Conservation (phyloP, 2,888 invertebrate genomes). For the Alitta virens region DNA sequence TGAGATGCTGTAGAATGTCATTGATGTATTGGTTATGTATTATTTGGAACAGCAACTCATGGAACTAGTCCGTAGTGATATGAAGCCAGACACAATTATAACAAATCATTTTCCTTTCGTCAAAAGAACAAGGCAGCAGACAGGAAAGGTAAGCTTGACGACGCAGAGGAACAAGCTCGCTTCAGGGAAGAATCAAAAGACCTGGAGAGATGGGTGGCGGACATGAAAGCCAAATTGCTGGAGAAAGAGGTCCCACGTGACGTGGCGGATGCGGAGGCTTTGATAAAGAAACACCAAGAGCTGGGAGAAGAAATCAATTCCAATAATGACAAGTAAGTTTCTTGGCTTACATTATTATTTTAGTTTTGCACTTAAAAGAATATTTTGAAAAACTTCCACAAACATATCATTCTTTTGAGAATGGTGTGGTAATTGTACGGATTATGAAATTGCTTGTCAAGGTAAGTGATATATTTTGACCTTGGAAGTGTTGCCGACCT, state of each 20-base stretch:
- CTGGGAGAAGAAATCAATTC: constrained; percentile 85
- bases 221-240: constrained; percentile 42
- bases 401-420: too few relatives aligned
- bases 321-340: constrained; percentile 76
- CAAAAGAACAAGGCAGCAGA: constrained; percentile 81
- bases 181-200: constrained; percentile 82
- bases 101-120: not conserved
- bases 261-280: constrained; percentile 86
- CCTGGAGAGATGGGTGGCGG: constrained; percentile 38
- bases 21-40: too few relatives aligned
- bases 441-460: too few relatives aligned
- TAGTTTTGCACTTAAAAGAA: too few relatives aligned
- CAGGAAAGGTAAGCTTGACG: constrained; percentile 80
- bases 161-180: constrained; percentile 92
- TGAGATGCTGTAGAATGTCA: too few relatives aligned
- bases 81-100: not conserved
- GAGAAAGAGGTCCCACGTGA: constrained; percentile 53
- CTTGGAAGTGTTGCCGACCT: too few relatives aligned
- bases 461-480: too few relatives aligned
- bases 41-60: too few relatives aligned
- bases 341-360: too few relatives aligned
- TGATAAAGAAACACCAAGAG: constrained; percentile 87
- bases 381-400: too few relatives aligned
- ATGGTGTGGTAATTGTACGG: too few relatives aligned
- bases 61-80: not conserved